Evolutionary conservation across 2,797 vertebrate genomes (phyloP).

Genomic region (Galagoides demidoff): DNA sequence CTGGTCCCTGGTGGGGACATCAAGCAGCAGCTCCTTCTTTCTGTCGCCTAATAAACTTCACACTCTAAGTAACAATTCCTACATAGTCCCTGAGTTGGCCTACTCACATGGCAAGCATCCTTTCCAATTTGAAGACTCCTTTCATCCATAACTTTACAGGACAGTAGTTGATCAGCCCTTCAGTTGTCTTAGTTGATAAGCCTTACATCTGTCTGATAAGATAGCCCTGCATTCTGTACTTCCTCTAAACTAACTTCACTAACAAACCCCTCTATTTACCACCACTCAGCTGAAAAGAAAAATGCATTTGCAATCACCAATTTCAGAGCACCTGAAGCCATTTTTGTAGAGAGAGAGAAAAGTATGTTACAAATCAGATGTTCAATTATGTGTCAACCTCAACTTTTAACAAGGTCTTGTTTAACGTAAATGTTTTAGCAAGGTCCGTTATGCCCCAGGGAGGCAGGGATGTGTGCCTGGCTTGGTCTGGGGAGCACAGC

Average conservation of each 20-base stretch:
- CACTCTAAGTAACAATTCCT: neutral
- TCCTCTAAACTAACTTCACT: neutral
- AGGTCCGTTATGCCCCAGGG: neutral
- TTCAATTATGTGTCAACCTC: neutral
- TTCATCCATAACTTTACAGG: slow-evolving; percentile 3
- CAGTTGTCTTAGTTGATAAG: neutral
- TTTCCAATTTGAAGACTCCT: neutral
- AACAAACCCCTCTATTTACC: neutral
- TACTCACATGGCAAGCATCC: neutral
- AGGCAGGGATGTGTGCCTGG: neutral
- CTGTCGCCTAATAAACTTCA: neutral
- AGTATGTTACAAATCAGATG: neutral
- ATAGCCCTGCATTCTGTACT: neutral
- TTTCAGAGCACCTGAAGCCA: neutral
- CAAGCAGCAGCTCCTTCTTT: neutral
- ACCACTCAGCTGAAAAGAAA: neutral
- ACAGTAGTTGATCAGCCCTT: neutral
- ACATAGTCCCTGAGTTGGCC: fast-evolving
- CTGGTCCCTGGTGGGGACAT: neutral
- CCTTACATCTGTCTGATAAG: neutral
- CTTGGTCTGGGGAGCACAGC: neutral
- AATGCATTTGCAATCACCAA: neutral
- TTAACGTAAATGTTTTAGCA: neutral
- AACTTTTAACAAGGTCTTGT: neutral
- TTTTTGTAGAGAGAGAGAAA: slow-evolving; percentile 22